Conservation (phyloP, 2,113 vertebrate genomes). For the Alethe castanea region DNA sequence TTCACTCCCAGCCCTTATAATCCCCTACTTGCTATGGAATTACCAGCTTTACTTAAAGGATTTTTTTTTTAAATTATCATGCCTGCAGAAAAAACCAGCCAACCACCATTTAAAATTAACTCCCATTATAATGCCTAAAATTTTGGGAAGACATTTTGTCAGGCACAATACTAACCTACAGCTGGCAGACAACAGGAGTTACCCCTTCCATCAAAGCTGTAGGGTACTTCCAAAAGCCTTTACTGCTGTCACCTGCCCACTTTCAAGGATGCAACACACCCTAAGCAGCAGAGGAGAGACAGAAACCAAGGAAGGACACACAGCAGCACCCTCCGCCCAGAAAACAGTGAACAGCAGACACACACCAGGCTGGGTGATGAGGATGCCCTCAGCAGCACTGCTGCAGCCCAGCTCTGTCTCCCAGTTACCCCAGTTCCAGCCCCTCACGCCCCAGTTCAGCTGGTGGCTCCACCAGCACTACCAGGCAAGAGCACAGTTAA, state of each 20-base stretch:
- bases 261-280: accelerated
- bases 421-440: neutral
- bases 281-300: neutral
- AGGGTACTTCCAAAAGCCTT: neutral
- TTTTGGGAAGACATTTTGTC: neutral
- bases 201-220: neutral
- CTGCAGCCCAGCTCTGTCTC: neutral
- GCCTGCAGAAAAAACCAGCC: neutral
- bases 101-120: neutral
- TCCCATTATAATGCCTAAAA: neutral
- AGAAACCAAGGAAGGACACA: neutral
- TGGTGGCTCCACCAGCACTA: neutral
- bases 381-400: neutral
- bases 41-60: neutral
- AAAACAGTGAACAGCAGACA: neutral
- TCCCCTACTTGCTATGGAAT: neutral
- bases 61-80: neutral
- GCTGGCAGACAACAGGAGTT: neutral
- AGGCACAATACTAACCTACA: neutral
- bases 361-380: accelerated
- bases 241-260: neutral
- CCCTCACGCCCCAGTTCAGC: accelerated
- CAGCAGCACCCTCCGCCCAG: neutral
- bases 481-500: accelerated
- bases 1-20: neutral